Conservation (phyloP, 2,888 invertebrate species). For the Nebria brevicollis region DNA sequence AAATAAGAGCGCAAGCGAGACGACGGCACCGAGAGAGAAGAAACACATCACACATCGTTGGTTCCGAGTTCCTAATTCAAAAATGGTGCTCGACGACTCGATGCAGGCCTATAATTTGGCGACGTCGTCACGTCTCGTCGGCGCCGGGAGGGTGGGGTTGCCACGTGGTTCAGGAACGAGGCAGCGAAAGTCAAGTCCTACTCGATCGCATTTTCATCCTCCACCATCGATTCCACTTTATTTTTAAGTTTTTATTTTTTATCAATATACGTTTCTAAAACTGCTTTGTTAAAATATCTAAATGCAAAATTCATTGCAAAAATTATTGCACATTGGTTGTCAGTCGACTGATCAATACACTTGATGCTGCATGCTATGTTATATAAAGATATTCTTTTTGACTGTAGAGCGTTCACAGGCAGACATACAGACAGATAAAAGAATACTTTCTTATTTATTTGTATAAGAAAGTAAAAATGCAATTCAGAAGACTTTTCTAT, state of each 20-base stretch:
- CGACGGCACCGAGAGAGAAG: not conserved
- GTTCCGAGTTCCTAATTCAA: conserved; percentile 47
- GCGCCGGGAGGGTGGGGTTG: conserved; percentile 49
- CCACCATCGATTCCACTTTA: not conserved
- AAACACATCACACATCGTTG: conserved; percentile 46
- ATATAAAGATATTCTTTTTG: too few species aligned
- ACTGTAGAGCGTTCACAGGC: too few species aligned
- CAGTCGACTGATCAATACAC: too few species aligned
- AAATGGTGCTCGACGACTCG: conserved; percentile 39
- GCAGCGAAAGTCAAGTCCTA: not conserved
- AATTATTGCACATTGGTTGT: too few species aligned
- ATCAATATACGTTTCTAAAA: too few species aligned
- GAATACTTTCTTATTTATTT: too few species aligned
- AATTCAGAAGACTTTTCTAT: too few species aligned
- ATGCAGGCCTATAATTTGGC: conserved; percentile 51
- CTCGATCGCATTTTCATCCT: not conserved
- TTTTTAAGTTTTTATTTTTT: not conserved
- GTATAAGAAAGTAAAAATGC: too few species aligned
- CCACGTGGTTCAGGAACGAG: conserved; percentile 56
- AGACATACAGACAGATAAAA: too few species aligned
- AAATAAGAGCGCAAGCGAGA: conserved; percentile 3
- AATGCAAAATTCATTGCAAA: too few species aligned
- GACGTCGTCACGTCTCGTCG: conserved; percentile 42
- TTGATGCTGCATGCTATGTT: too few species aligned
- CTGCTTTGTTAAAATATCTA: too few species aligned